Conservation (phyloP, 2,888 invertebrate species). For the Erebia aethiops region DNA sequence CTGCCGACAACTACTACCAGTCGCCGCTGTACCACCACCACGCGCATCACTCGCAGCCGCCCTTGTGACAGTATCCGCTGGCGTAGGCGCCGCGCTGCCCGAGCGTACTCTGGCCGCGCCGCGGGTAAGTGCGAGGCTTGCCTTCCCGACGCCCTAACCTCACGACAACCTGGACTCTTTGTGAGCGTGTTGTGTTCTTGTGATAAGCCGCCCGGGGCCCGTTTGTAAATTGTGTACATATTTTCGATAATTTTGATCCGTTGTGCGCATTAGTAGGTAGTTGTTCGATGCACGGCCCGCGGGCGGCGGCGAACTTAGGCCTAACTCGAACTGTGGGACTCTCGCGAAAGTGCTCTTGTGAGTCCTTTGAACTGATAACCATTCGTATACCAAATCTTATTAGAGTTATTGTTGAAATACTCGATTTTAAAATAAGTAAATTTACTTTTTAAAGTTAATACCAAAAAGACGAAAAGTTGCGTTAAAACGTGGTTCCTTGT, state of each 20-base stretch:
- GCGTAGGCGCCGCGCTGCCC: constrained; percentile 85
- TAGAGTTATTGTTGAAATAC: constrained; percentile 33
- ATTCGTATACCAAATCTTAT: constrained; percentile 58
- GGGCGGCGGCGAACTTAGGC: constrained; percentile 67
- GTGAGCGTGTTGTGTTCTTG: constrained; percentile 78
- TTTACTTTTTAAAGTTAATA: neutral
- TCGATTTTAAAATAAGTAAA: constrained; percentile 26
- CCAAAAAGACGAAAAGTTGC: constrained; percentile 1
- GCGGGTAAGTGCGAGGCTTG: constrained; percentile 47
- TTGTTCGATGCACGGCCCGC: constrained; percentile 59
- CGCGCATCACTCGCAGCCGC: constrained; percentile 86
- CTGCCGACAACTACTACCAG: constrained; percentile 92
- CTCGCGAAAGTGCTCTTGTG: constrained; percentile 72
- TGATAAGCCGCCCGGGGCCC: constrained; percentile 54
- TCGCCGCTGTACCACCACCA: constrained; percentile 89
- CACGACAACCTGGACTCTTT: constrained; percentile 70
- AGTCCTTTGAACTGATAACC: constrained; percentile 56
- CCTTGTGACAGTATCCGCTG: constrained; percentile 96
- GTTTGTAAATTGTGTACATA: constrained; percentile 72
- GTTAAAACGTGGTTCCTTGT: neutral
- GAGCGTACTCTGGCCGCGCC: constrained; percentile 58
- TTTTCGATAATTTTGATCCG: constrained; percentile 62
- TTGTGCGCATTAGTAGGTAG: constrained; percentile 72
- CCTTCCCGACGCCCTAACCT: constrained; percentile 46
- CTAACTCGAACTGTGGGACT: constrained; percentile 64